Conservation (phyloP, 2,888 invertebrate species). For the Fissipunctia ypsillon region DNA sequence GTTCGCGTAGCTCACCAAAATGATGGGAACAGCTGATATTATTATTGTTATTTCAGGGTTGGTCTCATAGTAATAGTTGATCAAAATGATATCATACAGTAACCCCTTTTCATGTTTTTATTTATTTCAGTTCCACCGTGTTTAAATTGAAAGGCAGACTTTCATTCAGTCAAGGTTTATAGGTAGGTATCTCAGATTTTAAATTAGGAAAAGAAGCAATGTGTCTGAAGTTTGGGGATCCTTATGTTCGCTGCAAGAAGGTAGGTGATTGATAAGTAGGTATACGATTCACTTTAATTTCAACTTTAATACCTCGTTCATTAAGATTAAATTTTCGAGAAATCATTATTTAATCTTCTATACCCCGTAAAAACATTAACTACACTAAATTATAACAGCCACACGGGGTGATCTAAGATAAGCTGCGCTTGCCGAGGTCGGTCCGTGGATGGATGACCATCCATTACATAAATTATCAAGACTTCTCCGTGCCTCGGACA, state of each 20-base stretch:
- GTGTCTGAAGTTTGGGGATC: background rate
- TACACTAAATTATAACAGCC: background rate
- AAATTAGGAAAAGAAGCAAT: background rate
- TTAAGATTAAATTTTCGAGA: background rate
- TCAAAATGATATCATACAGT: background rate
- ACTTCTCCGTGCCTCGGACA: too few species aligned
- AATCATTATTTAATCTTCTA: background rate
- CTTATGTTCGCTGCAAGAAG: background rate
- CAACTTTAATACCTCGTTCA: background rate
- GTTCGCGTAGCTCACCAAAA: background rate
- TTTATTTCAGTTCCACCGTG: background rate
- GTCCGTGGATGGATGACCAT: too few species aligned
- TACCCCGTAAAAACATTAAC: background rate
- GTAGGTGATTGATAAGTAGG: too few species aligned
- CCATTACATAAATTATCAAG: too few species aligned
- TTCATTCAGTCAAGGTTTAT: slow-evolving; percentile 27
- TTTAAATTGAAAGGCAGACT: slow-evolving; percentile 8
- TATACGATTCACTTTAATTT: background rate
- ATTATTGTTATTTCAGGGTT: background rate
- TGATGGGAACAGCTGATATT: background rate
- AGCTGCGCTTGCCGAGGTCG: background rate
- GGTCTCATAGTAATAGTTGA: background rate
- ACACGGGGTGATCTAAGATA: background rate
- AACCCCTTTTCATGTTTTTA: background rate
- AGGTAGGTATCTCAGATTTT: background rate